Base-by-base conservation (phyloP, 2,888 invertebrate species). In the Teinopalpus imperialis region DNA sequence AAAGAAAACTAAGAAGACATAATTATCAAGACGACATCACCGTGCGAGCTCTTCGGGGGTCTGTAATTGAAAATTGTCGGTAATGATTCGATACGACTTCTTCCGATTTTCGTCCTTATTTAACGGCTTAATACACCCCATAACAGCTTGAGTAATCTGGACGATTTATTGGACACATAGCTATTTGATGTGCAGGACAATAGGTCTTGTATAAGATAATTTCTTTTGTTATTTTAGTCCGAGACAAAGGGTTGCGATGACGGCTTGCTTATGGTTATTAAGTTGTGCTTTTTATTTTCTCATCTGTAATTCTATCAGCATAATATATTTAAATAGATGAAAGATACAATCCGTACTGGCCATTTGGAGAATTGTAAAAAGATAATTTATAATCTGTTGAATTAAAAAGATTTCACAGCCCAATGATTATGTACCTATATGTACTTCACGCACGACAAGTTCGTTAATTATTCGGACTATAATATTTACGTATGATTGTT, bases 1-100 rank as follows among this genome's bases (percentile, higher is more conserved):
- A 47, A 48, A 45, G 48, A 49, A 52, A 55, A 54, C 53, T 58
- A 52, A 53, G 53, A 52, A 55, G 52, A 53, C 60, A 62, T 63
- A 64, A 63, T 62, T 67, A 64, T 48, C 59, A 56, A 60, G 63
- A 66, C 56, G 67, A 66, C 63, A 66, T 58, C 58, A 47, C 36
- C 43, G 44, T 53, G 62, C 60, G 58, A 51, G 58, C 52, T 47
- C 56, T 52, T 49, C 51, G 45, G 52, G 43, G 31, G 49, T 37
- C 51, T 48, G 51, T 65, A 64, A 66, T 67, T 66, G 62, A 64
- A 65, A 60, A 63, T 57, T 61, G 57, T 42, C 51, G 53, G 56
- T 64, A 64, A 63, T 63, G 57, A 63, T 56, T 51, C 37, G 12
- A 30, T 34, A 18, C 18, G 2, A 21, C 21, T 18, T 10, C 29